These are phyloP conservation scores for Melieria omissa DNA, from an alignment of 2,888 invertebrate species.

Conservation along the genomic window DNA sequence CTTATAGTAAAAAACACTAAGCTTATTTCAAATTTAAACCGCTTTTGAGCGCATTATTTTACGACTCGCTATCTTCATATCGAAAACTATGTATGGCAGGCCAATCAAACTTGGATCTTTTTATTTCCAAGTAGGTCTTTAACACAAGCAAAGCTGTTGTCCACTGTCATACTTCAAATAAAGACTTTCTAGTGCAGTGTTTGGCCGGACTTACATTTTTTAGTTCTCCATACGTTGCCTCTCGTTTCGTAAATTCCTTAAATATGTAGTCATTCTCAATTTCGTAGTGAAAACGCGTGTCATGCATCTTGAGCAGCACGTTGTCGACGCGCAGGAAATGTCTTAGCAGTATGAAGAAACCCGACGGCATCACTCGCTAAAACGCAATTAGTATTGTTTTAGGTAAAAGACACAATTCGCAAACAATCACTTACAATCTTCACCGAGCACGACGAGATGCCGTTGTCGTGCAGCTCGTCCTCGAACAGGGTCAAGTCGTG, in stretches of 20 bases:
- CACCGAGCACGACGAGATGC: slow-evolving; percentile 87
- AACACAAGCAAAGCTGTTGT: background rate
- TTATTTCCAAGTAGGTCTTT: too few relatives aligned
- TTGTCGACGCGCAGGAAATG: slow-evolving; percentile 95
- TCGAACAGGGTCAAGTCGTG: slow-evolving; percentile 94
- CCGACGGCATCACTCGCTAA: slow-evolving; percentile 95
- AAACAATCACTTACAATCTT: slow-evolving; percentile 80
- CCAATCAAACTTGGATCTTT: too few relatives aligned
- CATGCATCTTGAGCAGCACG: slow-evolving; percentile 87
- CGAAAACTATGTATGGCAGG: too few relatives aligned
- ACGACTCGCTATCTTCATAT: too few relatives aligned
- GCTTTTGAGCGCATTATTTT: too few relatives aligned
- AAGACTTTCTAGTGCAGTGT: background rate
- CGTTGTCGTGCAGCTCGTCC: slow-evolving; percentile 98
- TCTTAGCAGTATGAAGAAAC: slow-evolving; percentile 89
- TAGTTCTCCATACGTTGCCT: slow-evolving; percentile 77
- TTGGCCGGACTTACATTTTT: slow-evolving; percentile 68
- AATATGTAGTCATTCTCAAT: slow-evolving; percentile 81
- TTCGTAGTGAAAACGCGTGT: slow-evolving; percentile 87
- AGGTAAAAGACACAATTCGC: slow-evolving; percentile 7
- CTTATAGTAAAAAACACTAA: too few relatives aligned
- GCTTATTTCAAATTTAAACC: too few relatives aligned
- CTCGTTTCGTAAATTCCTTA: slow-evolving; percentile 84
- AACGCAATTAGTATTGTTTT: slow-evolving; percentile 9
- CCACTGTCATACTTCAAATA: background rate